These are phyloP conservation scores for Oreohelix idahoensis DNA, from an alignment of 1,140 invertebrate species.

Conservation along the genomic window DNA sequence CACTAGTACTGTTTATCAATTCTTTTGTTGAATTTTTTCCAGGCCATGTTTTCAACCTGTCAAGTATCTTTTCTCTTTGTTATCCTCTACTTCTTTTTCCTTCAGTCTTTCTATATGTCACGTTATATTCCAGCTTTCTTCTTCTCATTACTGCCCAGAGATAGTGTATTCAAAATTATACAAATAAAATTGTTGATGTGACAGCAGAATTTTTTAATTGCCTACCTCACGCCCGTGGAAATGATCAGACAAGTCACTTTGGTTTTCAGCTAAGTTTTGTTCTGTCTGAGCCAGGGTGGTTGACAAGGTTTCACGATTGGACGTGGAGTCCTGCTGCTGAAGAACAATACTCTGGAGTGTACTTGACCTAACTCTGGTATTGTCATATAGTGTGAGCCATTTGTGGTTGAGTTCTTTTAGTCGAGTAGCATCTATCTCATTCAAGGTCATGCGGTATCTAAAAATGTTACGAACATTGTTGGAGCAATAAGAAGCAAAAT, in stretches of 20 bases:
- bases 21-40: too few species aligned
- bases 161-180: too few species aligned
- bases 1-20: too few species aligned
- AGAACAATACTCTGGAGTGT: conserved; percentile 60
- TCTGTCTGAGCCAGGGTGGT: conserved; percentile 66
- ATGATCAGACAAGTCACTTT: conserved; percentile 61
- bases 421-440: conserved; percentile 51
- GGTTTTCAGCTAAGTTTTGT: conserved; percentile 59
- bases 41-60: too few species aligned
- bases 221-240: conserved; percentile 67
- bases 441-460: conserved; percentile 65
- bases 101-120: too few species aligned
- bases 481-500: too few species aligned
- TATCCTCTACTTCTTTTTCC: too few species aligned
- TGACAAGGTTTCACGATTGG: conserved; percentile 70
- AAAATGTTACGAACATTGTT: conserved; percentile 3
- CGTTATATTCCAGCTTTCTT: too few species aligned
- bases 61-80: too few species aligned
- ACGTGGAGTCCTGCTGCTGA: conserved; percentile 65
- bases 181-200: too few species aligned
- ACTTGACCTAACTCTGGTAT: conserved; percentile 59
- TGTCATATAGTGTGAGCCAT: conserved; percentile 59
- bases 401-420: conserved; percentile 64
- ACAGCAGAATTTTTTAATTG: too few species aligned
- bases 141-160: too few species aligned